These are phyloP conservation scores for Sebastes elongatus DNA, from an alignment of 2,797 vertebrate species.

Conservation along the genomic window DNA sequence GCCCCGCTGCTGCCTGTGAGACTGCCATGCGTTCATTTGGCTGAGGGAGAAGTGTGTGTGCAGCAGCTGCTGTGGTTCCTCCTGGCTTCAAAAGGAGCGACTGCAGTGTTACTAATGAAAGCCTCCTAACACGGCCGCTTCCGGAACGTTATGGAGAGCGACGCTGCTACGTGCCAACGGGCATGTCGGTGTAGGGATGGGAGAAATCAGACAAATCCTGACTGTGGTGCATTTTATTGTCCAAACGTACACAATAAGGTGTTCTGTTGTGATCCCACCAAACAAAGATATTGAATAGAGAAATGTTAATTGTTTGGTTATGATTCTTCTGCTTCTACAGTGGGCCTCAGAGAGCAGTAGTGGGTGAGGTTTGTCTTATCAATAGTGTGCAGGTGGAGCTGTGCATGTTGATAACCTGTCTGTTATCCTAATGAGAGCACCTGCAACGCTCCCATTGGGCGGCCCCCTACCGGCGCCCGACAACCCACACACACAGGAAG, in stretches of 20 bases:
- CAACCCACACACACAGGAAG: conserved; percentile 1
- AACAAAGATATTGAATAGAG: background rate
- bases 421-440: conserved; percentile 12
- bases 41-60: conserved; percentile 8
- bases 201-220: conserved; percentile 23
- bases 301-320: conserved; percentile 6
- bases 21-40: conserved; percentile 18
- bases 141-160: conserved; percentile 9
- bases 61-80: conserved; percentile 38
- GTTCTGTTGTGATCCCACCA: conserved; percentile 10
- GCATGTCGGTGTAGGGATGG: conserved; percentile 2
- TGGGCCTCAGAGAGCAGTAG: background rate
- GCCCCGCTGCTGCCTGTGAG: conserved; percentile 15
- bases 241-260: background rate
- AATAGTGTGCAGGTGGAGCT: conserved; percentile 5
- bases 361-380: background rate
- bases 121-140: conserved; percentile 59
- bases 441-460: background rate
- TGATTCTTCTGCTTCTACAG: conserved; percentile 2
- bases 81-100: conserved; percentile 44
- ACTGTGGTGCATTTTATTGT: conserved; percentile 12
- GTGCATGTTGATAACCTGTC: background rate
- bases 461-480: background rate
- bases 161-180: background rate
- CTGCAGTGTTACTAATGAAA: conserved; percentile 65